A percentile compares a stretch with the other conserved stretches of the same genome.
phyloP scores from a whole-genome alignment of 2,113 vertebrate genomes.

The Muntiacus reevesi region DNA sequence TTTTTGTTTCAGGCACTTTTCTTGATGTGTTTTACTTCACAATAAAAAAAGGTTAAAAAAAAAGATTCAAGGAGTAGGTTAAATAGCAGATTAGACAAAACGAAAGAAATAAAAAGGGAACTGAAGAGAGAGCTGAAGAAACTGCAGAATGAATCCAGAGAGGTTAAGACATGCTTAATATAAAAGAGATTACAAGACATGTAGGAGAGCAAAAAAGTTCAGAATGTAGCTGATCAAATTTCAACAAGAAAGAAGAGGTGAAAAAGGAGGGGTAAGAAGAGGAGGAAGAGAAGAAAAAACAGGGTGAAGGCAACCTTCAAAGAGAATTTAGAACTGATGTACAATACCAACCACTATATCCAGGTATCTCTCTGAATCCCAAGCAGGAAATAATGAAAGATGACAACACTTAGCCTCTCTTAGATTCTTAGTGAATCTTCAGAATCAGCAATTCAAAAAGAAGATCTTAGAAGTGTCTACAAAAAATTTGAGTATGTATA shows the following conservation, averaged over 20 bases:
- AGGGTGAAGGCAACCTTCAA: background rate
- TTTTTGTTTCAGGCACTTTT: conserved; percentile 5
- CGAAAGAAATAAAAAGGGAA: background rate
- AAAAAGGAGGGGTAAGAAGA: background rate
- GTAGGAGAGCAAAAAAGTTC: background rate
- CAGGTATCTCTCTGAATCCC: background rate
- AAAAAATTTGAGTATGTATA: background rate
- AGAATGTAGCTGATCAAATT: background rate
- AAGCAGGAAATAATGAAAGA: background rate
- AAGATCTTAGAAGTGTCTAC: background rate
- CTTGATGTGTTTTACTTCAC: background rate
- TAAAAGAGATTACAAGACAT: background rate
- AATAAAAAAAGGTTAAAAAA: background rate
- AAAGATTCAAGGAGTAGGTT: background rate
- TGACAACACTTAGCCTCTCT: background rate
- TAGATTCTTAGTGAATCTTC: background rate
- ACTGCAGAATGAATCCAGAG: background rate
- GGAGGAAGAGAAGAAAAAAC: background rate
- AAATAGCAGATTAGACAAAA: background rate
- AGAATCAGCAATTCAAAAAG: conserved; percentile 16
- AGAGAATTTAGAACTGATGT: background rate
- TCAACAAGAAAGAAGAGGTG: background rate
- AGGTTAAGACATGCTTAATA: background rate
- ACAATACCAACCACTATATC: background rate
- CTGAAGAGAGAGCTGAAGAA: background rate